Percentiles rank a stretch among this genome's conserved stretches.
These are phyloP conservation scores for Pseudochromis fuscus DNA, from an alignment of 2,797 vertebrate species.

Conservation along the genomic window DNA sequence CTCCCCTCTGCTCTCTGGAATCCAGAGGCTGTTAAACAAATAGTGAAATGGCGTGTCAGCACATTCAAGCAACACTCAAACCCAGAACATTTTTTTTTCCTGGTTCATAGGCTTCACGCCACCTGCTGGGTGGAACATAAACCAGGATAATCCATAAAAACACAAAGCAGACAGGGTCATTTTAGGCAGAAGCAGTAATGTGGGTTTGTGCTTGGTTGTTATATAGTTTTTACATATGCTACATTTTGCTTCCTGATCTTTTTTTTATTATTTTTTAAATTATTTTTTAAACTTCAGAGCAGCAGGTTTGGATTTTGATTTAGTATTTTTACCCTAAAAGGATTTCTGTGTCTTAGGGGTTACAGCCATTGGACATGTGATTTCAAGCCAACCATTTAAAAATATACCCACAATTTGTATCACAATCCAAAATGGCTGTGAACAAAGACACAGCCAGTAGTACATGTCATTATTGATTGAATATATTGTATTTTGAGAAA, in stretches of 20 bases:
- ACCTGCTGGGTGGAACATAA: conserved; percentile 76
- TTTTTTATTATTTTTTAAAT: not conserved
- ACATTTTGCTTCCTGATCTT: not conserved
- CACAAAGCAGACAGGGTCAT: conserved; percentile 19
- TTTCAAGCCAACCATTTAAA: too few species aligned
- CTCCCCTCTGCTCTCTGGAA: conserved; percentile 80
- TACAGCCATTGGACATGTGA: too few species aligned
- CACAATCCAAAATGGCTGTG: too few species aligned
- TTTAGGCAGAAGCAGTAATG: conserved; percentile 18
- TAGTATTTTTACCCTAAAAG: too few species aligned
- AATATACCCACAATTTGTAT: too few species aligned
- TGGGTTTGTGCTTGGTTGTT: conserved; percentile 38
- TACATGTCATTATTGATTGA: too few species aligned
- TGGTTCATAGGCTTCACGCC: conserved; percentile 60
- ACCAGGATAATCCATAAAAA: conserved; percentile 46
- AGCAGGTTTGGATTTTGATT: not conserved
- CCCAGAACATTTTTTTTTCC: conserved; percentile 51
- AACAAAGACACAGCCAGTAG: too few species aligned
- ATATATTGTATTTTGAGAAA: too few species aligned
- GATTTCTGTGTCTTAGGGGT: too few species aligned
- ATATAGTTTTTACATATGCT: conserved; percentile 9
- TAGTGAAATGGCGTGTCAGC: conserved; percentile 81
- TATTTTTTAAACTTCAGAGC: not conserved
- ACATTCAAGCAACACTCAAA: conserved; percentile 76
- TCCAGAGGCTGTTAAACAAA: conserved; percentile 84